Base-by-base conservation (phyloP, 2,888 invertebrate species). In the Tenthredo mesomela region DNA sequence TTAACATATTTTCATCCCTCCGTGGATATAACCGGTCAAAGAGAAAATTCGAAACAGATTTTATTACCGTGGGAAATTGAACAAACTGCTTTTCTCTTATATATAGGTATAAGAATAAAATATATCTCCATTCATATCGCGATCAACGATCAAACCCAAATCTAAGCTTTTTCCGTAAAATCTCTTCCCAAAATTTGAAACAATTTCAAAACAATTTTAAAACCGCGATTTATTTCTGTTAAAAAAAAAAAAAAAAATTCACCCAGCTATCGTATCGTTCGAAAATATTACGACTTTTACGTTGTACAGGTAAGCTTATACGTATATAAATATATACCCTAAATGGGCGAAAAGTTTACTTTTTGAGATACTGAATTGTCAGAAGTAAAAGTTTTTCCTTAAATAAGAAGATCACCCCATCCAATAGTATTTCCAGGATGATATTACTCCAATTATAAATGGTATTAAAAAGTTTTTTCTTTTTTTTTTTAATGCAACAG, bases 1-100 rank as follows among this genome's bases (percentile, higher is more conserved):
- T 77, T 77, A 25, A 77, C 77, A 77, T 77, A 77, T 77, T 77
- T 77, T 77, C 29, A 77, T 25, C 54, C 50, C 77, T 50, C 54
- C 18, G 54, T 67, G 67, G 67, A 67, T 25, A 29, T 18, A 43
- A 47, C 37, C 43, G 25, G 73, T 40, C 77, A 33, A 77, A 77
- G 77, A 47, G 54, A 54, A 77, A 47, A 29, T 29, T 54, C 25
- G 29, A 29, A 15, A 21, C 25, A 37, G 29, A 77, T 54, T 47
- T 29, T 54, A 54, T 77, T 54, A 54, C 9, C 54, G 77, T 77
- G 77, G 33, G 77, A 77, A 77, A 50, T 77, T 54, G 7, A 54
- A 54, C 77, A 77, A n/a, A 54, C 29, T 4, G 29, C n/a, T n/a
- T 33, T 21, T 40, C n/a, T n/a, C 15, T 33, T 2, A 54, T 4